A percentile compares a stretch with the other conserved stretches of the same genome.
phyloP scores from a whole-genome alignment of 2,797 vertebrate genomes.

The Fundulus diaphanus region DNA sequence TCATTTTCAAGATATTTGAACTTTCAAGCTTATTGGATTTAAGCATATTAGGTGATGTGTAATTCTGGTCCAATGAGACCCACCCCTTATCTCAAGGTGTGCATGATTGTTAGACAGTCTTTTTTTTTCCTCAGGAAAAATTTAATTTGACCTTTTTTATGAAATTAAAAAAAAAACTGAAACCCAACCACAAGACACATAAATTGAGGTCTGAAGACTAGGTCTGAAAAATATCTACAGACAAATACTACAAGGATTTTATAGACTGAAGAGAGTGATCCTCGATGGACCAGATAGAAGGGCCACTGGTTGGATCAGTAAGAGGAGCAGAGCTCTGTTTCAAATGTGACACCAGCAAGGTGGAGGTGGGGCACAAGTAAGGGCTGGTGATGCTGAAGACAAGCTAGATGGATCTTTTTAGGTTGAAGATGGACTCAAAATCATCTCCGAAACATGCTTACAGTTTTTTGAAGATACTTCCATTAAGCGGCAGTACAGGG shows the following conservation, averaged over 20 bases:
- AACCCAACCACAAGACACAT: background rate
- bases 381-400: too few species aligned
- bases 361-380: too few species aligned
- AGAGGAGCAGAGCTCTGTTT: too few species aligned
- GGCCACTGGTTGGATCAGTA: too few species aligned
- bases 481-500: background rate
- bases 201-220: background rate
- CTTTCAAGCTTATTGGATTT: background rate
- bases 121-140: background rate
- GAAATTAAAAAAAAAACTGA: background rate
- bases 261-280: too few species aligned
- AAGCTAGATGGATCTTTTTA: too few species aligned
- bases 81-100: background rate
- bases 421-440: too few species aligned
- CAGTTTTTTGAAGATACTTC: background rate
- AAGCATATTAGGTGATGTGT: background rate
- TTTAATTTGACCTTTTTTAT: background rate
- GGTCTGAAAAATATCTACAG: background rate
- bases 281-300: too few species aligned
- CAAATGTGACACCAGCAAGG: too few species aligned
- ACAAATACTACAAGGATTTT: too few species aligned
- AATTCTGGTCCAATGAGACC: background rate
- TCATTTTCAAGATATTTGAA: background rate
- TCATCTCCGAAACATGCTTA: background rate
- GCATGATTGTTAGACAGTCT: background rate